Base-by-base conservation (phyloP, 1,140 invertebrate genomes). In the Ylistrum balloti region DNA sequence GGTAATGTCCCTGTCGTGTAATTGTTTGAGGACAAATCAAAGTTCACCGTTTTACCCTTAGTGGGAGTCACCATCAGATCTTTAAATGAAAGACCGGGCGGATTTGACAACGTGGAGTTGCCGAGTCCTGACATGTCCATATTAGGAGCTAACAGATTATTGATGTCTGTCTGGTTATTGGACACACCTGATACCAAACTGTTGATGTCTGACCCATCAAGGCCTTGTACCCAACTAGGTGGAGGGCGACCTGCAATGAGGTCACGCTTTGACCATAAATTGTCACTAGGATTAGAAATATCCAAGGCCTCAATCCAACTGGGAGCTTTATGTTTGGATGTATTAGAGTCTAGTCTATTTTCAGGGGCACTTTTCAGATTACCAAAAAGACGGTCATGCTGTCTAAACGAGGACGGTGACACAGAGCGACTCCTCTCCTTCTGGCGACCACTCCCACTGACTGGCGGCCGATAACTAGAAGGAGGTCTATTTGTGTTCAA, bases 181-280 rank as follows among this genome's bases (percentile, higher is more conserved):
- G 91, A 48, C n/a, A 92, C 41, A 90, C 89, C 89, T 86, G 91
- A 88, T 20, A 89, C 88, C 9, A 90, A 22, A 86, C 90, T 86
- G 32, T 91, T 48, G n/a, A 92, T 86, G 88, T 93, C 93, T 33
- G 93, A 94, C 32, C 89, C 86, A 35, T 91, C 91, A 35, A 94
- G 48, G 22, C 91, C 93, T 56, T 92, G 88, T 20, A 94, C 91
- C 94, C 94, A 94, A 90, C 94, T 94, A 0, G 94, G 94, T 89
- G 92, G 87, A 13, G 89, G 86, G 2, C 91, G 91, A 48, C 89
- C 90, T 0, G 89, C 88, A 56, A 90, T 85, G 11, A 92, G 48
- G 35, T 92, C 91, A 33, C 91, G 85, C 87, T 88, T 92, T 0
- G 88, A 89, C 91, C 91, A 92, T 7, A 92, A 86, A 13, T 48